Evolutionary conservation across 2,888 invertebrate genomes (phyloP).

Genomic region (Lasioglossum zephyrum): DNA sequence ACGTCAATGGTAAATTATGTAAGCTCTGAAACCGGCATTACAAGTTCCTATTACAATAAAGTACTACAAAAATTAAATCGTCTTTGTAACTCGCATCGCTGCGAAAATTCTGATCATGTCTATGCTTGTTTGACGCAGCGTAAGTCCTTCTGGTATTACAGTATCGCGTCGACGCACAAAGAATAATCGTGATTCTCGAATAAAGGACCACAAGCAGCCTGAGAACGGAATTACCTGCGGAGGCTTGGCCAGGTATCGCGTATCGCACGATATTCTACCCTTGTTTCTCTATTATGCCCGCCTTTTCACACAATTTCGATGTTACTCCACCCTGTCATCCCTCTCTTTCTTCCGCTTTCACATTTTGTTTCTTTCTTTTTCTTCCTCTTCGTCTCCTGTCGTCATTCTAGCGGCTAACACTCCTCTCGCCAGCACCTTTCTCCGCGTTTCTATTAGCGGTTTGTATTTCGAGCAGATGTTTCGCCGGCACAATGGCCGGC

Average conservation of each 20-base stretch:
- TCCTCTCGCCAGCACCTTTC: constrained; percentile 54
- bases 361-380: constrained; percentile 30
- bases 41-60: not conserved
- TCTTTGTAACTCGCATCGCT: not conserved
- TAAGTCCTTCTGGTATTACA: not conserved
- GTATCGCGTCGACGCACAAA: not conserved
- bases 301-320: constrained; percentile 63
- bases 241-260: constrained; percentile 41
- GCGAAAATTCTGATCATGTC: not conserved
- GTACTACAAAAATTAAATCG: not conserved
- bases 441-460: constrained; percentile 83
- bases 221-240: constrained; percentile 17
- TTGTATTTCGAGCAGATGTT: constrained; percentile 84
- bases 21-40: not conserved
- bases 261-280: constrained; percentile 61
- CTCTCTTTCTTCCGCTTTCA: constrained; percentile 32
- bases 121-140: not conserved
- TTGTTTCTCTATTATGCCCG: constrained; percentile 68
- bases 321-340: constrained; percentile 49
- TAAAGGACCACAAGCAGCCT: constrained; percentile 4
- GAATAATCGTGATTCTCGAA: not conserved
- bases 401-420: constrained; percentile 39
- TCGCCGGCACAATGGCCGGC: constrained; percentile 75
- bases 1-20: not conserved
- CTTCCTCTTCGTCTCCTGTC: constrained; percentile 18